Evolutionary conservation across 2,888 invertebrate genomes (phyloP).

Genomic region (Macaria liturata): DNA sequence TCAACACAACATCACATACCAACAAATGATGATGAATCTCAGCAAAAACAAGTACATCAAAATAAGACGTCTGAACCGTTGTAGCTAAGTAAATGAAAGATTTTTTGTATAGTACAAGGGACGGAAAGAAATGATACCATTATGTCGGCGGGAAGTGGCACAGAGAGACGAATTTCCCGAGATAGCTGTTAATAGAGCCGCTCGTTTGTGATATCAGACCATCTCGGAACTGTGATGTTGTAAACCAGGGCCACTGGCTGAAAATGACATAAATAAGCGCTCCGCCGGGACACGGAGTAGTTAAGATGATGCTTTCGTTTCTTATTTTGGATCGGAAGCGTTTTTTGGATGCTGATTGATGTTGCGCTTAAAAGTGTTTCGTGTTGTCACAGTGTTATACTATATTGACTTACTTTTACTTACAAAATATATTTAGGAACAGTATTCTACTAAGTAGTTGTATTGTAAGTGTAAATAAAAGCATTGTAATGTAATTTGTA

Average conservation of each 20-base stretch:
- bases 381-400: too few species aligned
- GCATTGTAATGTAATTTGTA: too few species aligned
- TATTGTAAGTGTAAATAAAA: too few species aligned
- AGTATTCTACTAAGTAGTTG: too few species aligned
- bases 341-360: too few species aligned
- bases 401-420: too few species aligned
- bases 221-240: slow-evolving; percentile 23
- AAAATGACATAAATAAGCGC: slow-evolving; percentile 7
- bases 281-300: too few species aligned
- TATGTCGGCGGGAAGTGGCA: slow-evolving; percentile 20
- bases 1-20: too few species aligned
- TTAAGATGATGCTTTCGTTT: too few species aligned
- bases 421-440: too few species aligned
- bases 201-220: slow-evolving; percentile 26
- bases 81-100: slow-evolving; percentile 22
- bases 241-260: slow-evolving; percentile 13
- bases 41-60: slow-evolving; percentile 9
- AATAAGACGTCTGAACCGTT: slow-evolving; percentile 15
- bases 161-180: slow-evolving; percentile 22
- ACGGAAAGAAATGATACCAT: slow-evolving; percentile 26
- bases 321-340: too few species aligned
- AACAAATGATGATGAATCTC: not conserved
- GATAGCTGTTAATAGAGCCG: slow-evolving; percentile 25
- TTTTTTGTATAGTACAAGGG: slow-evolving; percentile 18
- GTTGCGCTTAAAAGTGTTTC: too few species aligned